phyloP scores from a whole-genome alignment of 2,797 vertebrate genomes.

The Protonibea diacanthus region DNA sequence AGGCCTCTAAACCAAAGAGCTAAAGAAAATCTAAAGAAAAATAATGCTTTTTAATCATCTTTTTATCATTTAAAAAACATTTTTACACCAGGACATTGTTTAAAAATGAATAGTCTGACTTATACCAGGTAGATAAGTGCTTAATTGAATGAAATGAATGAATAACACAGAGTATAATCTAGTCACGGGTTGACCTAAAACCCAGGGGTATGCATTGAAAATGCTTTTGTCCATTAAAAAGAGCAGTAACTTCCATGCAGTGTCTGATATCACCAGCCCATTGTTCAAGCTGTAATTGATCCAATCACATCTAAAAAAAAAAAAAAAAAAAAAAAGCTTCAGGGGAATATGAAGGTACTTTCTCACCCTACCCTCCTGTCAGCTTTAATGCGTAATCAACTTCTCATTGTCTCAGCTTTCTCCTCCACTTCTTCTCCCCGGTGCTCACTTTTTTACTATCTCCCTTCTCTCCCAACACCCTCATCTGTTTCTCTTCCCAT shows the following conservation, averaged over 20 bases:
- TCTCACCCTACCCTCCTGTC: not conserved
- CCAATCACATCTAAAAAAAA: slow-evolving; percentile 3
- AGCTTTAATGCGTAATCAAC: not conserved
- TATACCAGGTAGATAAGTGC: not conserved
- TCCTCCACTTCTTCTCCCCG: not conserved
- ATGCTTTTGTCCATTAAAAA: not conserved
- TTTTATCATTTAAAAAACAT: not conserved
- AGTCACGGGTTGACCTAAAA: not conserved
- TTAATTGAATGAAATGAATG: not conserved
- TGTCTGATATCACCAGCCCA: not conserved
- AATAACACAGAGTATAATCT: not conserved
- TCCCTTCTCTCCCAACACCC: not conserved
- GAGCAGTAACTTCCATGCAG: not conserved
- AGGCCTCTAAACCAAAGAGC: no score
- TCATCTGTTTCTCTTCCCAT: slow-evolving; percentile 1
- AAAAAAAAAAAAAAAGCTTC: not conserved
- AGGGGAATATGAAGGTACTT: not conserved
- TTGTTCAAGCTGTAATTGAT: not conserved
- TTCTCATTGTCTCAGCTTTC: not conserved
- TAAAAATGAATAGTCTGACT: not conserved
- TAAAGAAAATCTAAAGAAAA: not conserved
- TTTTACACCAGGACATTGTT: not conserved
- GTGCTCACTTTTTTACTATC: not conserved
- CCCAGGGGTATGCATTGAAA: not conserved
- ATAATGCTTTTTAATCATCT: not conserved